phyloP scores from a whole-genome alignment of 2,888 invertebrate species.

The Antheraea yamamai region DNA sequence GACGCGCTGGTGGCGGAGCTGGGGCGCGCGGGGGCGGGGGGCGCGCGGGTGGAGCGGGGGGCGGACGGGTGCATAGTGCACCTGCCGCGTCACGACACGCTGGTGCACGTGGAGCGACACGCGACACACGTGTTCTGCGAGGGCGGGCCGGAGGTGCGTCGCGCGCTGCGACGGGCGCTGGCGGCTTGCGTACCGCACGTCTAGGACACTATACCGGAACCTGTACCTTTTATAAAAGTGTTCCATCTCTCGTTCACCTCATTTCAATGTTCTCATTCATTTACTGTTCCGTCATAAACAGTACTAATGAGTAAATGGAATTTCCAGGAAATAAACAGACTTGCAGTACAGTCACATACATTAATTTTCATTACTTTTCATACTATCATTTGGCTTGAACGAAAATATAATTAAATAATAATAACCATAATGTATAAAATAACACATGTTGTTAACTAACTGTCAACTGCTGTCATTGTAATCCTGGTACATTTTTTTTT shows the following conservation, averaged over 20 bases:
- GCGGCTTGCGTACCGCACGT: slow-evolving; percentile 51
- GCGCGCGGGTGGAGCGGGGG: slow-evolving; percentile 87
- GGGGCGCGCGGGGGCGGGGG: slow-evolving; percentile 86
- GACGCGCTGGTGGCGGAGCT: slow-evolving; percentile 90
- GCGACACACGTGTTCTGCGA: slow-evolving; percentile 96
- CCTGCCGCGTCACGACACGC: slow-evolving; percentile 93
- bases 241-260: neutral
- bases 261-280: no score
- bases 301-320: no score
- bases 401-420: no score
- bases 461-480: no score
- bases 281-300: no score
- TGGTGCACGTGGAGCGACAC: slow-evolving; percentile 93
- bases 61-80: slow-evolving; percentile 91
- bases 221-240: neutral
- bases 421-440: no score
- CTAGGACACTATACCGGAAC: neutral
- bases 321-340: no score
- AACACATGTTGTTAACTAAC: no score
- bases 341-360: no score
- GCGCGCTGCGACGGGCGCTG: slow-evolving; percentile 84
- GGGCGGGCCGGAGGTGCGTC: slow-evolving; percentile 77
- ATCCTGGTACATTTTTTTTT: no score
- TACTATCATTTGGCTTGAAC: no score
- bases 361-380: no score